A percentile compares a stretch with the other conserved stretches of the same genome.
Evolutionary conservation across 2,797 vertebrate genomes (phyloP).

Genomic region (Chelonia mydas): DNA sequence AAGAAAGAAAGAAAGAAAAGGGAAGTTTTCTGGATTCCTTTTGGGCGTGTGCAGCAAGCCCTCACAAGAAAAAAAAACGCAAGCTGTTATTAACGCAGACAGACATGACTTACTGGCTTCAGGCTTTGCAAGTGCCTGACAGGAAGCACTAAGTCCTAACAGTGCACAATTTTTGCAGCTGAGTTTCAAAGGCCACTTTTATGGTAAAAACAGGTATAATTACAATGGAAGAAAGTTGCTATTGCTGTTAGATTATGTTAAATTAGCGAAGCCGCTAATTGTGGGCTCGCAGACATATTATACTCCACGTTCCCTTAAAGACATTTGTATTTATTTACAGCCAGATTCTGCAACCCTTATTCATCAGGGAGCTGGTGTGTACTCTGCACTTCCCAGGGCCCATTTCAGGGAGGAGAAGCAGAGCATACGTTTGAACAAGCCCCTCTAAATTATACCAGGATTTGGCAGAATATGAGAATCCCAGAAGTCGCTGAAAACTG

Average conservation of each 20-base stretch:
- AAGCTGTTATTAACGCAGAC: background rate
- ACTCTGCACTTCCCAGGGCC: background rate
- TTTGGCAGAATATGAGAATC: background rate
- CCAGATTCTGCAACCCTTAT: rapidly evolving
- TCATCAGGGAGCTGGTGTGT: background rate
- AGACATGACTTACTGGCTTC: background rate
- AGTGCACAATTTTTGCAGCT: no score
- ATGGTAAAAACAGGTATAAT: background rate
- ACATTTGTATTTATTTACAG: background rate
- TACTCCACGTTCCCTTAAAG: background rate
- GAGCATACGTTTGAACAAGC: background rate
- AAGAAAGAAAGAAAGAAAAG: background rate
- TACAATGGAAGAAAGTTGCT: background rate
- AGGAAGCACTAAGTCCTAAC: background rate
- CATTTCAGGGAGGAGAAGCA: background rate
- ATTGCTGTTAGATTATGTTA: background rate
- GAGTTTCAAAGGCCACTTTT: background rate
- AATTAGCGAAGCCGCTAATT: background rate
- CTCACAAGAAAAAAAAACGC: background rate
- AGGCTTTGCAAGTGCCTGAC: background rate
- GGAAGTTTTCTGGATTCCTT: background rate
- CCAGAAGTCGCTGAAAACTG: background rate
- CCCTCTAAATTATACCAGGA: background rate
- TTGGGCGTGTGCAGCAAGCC: background rate
- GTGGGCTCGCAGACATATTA: background rate